Percentiles rank a stretch among this genome's conserved stretches.
These are phyloP conservation scores for Montifringilla adamsi DNA, from an alignment of 2,113 vertebrate genomes.

Conservation along the genomic window DNA sequence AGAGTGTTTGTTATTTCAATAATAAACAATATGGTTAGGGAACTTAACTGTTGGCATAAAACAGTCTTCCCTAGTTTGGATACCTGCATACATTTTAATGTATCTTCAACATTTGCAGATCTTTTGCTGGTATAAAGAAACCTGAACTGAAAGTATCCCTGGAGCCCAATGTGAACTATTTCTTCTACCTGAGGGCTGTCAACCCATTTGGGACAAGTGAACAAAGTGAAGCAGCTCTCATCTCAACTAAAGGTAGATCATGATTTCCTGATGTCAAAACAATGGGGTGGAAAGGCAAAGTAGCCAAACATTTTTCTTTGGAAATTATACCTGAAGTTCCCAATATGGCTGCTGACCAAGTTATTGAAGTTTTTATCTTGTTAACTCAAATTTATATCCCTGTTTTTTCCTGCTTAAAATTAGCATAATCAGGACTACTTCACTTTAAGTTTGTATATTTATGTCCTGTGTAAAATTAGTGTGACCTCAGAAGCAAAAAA, in stretches of 20 bases:
- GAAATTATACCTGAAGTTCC: neutral
- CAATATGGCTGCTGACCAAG: neutral
- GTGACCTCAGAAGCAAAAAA: neutral
- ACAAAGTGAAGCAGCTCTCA: conserved; percentile 91
- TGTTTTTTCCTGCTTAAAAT: neutral
- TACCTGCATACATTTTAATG: neutral
- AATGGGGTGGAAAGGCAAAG: neutral
- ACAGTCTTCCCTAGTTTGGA: neutral
- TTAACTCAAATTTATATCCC: neutral
- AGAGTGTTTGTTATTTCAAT: neutral
- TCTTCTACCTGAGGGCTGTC: conserved; percentile 93
- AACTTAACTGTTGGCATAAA: neutral
- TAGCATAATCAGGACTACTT: neutral
- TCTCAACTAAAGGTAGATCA: conserved; percentile 90
- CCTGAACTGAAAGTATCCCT: conserved; percentile 85
- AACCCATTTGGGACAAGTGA: conserved; percentile 88
- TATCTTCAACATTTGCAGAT: conserved; percentile 73
- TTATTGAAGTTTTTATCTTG: neutral
- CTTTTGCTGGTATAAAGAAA: conserved; percentile 86
- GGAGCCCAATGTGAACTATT: conserved; percentile 91
- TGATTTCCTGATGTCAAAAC: neutral
- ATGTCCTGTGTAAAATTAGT: neutral
- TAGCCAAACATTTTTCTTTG: neutral
- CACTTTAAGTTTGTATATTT: neutral
- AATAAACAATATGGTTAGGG: neutral